Evolutionary conservation across 2,888 invertebrate species (phyloP).

Genomic region (Tetranychus piercei): DNA sequence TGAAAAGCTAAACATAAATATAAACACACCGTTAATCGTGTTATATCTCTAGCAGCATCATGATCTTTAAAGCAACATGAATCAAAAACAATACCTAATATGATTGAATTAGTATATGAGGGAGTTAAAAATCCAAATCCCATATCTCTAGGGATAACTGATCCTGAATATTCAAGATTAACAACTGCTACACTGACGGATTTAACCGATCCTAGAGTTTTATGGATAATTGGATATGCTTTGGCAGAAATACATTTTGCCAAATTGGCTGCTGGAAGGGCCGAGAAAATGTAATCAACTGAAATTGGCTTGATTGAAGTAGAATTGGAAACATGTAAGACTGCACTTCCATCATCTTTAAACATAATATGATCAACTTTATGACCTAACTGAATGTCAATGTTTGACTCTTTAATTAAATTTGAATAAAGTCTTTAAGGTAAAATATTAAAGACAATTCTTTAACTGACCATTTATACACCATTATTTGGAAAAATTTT

Average conservation of each 20-base stretch:
- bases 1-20: too few species aligned
- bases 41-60: conserved; percentile 26
- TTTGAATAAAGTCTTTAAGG: conserved; percentile 42
- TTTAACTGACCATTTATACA: conserved; percentile 52
- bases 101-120: conserved; percentile 45
- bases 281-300: conserved; percentile 47
- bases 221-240: conserved; percentile 36
- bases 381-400: conserved; percentile 44
- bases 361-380: conserved; percentile 47
- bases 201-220: conserved; percentile 47
- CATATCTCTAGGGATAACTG: conserved; percentile 35
- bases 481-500: conserved; percentile 45
- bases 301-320: conserved; percentile 14
- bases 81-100: conserved; percentile 51
- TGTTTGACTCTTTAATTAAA: conserved; percentile 39
- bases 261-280: conserved; percentile 46
- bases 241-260: conserved; percentile 7
- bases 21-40: conserved; percentile 30
- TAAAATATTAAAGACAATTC: conserved; percentile 54
- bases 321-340: conserved; percentile 2
- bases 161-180: conserved; percentile 54
- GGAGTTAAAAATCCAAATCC: conserved; percentile 87
- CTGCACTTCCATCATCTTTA: conserved; percentile 35
- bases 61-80: conserved; percentile 56
- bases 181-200: conserved; percentile 65